Percentiles rank a stretch among this genome's conserved stretches.
These are phyloP conservation scores for Urosaurus nigricauda DNA, from an alignment of 2,797 vertebrate genomes.

Conservation along the genomic window DNA sequence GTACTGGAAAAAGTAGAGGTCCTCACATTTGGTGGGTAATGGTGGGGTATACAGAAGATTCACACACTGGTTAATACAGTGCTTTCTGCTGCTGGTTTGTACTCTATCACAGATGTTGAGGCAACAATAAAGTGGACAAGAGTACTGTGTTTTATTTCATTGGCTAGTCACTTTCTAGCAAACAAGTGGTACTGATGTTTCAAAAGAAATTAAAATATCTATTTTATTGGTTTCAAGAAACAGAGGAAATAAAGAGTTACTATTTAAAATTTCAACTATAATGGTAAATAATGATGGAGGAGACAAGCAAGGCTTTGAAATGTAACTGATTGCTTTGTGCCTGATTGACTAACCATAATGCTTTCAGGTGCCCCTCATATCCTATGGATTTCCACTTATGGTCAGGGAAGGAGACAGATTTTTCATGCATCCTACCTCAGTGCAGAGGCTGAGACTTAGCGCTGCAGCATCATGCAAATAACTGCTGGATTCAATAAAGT, in stretches of 20 bases:
- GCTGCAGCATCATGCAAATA: constrained; percentile 24
- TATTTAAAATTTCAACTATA: neutral
- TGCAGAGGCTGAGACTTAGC: neutral
- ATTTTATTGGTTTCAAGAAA: neutral
- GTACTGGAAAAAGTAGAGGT: too few relatives aligned
- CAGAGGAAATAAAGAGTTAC: neutral
- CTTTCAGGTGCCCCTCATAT: neutral
- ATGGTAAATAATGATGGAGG: neutral
- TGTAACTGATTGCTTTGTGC: neutral
- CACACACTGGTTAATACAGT: too few relatives aligned
- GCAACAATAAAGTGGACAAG: too few relatives aligned
- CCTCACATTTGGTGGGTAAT: too few relatives aligned
- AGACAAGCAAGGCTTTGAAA: neutral
- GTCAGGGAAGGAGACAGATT: neutral
- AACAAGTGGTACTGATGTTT: too few relatives aligned
- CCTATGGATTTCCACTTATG: neutral
- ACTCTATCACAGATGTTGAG: too few relatives aligned
- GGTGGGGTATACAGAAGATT: too few relatives aligned
- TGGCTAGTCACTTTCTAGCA: too few relatives aligned
- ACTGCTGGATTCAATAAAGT: constrained; percentile 29
- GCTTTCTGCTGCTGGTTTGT: neutral
- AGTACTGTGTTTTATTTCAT: too few relatives aligned
- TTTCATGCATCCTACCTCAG: neutral
- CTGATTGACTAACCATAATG: neutral
- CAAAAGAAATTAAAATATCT: too few relatives aligned